Percentiles rank a stretch among this genome's conserved stretches.
Evolutionary conservation across 2,888 invertebrate species (phyloP).

Genomic region (Romanomermis culicivorax): DNA sequence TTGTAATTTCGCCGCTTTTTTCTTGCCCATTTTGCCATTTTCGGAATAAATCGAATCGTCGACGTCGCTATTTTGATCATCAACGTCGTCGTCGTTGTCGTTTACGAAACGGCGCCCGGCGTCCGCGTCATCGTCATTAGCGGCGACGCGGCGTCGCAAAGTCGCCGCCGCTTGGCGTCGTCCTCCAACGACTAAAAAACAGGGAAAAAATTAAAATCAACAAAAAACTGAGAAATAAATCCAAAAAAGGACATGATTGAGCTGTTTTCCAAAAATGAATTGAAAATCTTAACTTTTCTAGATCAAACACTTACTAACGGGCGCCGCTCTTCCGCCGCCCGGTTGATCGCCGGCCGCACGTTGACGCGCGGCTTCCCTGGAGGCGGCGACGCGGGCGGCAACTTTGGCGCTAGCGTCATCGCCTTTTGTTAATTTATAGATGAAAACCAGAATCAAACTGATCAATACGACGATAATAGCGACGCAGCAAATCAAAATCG

Average conservation of each 20-base stretch:
- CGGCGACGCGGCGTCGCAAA: neutral
- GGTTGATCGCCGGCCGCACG: too few relatives aligned
- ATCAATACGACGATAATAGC: neutral
- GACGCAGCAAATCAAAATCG: neutral
- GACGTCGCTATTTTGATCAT: neutral
- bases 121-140: neutral
- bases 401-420: too few relatives aligned
- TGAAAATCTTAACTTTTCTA: neutral
- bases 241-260: too few relatives aligned
- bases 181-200: neutral
- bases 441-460: neutral
- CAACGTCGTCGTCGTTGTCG: neutral
- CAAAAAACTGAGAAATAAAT: too few relatives aligned
- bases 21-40: conserved; percentile 23
- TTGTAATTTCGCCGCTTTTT: conserved; percentile 25
- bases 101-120: too few relatives aligned
- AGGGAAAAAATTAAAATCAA: neutral
- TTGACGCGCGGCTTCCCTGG: too few relatives aligned
- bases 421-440: neutral
- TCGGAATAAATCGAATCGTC: conserved; percentile 2
- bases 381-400: too few relatives aligned
- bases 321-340: too few relatives aligned
- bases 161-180: neutral
- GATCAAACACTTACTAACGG: neutral
- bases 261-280: neutral